A percentile compares a stretch with the other conserved stretches of the same genome.
Evolutionary conservation across 2,797 vertebrate genomes (phyloP).

Genomic region (Anas acuta): DNA sequence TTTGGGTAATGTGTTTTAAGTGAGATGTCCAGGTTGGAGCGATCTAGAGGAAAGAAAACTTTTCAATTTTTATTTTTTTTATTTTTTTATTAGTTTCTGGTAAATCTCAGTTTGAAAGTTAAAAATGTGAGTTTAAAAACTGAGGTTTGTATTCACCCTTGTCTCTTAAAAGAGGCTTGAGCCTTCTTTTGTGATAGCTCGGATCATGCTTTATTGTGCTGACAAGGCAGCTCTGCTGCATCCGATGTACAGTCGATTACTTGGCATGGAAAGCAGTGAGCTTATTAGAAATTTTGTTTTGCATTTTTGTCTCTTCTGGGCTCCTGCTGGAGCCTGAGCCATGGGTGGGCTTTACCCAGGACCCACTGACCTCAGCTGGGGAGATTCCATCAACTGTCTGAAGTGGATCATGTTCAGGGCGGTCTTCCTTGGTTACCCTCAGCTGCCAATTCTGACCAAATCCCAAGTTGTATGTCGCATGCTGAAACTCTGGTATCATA

Average conservation of each 20-base stretch:
- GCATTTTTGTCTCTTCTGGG: neutral
- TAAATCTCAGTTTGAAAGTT: neutral
- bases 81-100: neutral
- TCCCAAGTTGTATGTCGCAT: accelerated
- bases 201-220: accelerated
- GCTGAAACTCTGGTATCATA: accelerated
- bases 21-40: neutral
- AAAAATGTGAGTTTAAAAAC: neutral
- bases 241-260: neutral
- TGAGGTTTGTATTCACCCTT: neutral
- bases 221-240: neutral
- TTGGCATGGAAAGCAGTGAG: neutral
- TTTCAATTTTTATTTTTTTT: neutral
- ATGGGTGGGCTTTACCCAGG: neutral
- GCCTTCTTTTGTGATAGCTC: neutral
- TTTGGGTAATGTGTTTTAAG: neutral
- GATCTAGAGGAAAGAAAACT: neutral
- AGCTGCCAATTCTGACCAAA: neutral
- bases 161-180: neutral
- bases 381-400: neutral
- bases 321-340: neutral
- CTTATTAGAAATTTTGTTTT: neutral
- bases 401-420: accelerated
- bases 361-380: neutral
- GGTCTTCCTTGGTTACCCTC: accelerated